A percentile compares a stretch with the other conserved stretches of the same genome.
These are phyloP conservation scores for Carassius carassius DNA, from an alignment of 2,113 vertebrate species.

Conservation along the genomic window DNA sequence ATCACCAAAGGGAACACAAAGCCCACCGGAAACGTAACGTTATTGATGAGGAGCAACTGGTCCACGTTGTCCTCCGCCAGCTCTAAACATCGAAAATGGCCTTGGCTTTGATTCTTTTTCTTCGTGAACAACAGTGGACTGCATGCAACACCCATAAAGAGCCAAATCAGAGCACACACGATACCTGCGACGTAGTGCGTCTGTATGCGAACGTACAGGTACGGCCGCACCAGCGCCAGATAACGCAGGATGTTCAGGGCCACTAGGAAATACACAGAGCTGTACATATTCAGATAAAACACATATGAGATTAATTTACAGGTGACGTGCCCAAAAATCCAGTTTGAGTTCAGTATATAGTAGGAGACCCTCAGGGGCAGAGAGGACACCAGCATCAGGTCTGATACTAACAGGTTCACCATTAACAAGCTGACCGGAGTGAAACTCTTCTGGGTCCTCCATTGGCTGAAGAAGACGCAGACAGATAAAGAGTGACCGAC, in stretches of 20 bases:
- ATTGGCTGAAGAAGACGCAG: constrained; percentile 73
- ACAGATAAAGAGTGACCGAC: constrained; percentile 74
- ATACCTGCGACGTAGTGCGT: constrained; percentile 58
- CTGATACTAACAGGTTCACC: constrained; percentile 77
- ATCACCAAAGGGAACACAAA: constrained; percentile 71
- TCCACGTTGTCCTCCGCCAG: not conserved
- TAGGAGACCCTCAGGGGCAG: constrained; percentile 74
- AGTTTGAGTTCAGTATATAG: constrained; percentile 64
- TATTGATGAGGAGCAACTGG: constrained; percentile 65
- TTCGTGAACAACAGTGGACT: constrained; percentile 52
- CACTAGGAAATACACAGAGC: constrained; percentile 79
- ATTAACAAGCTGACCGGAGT: constrained; percentile 72
- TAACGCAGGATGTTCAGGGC: constrained; percentile 75
- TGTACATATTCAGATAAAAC: constrained; percentile 80
- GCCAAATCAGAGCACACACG: constrained; percentile 68
- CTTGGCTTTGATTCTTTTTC: not conserved
- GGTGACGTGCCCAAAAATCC: constrained; percentile 68
- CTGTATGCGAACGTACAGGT: constrained; percentile 58
- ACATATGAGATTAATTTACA: constrained; percentile 75
- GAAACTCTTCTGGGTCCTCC: constrained; percentile 55
- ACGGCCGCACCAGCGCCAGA: constrained; percentile 69
- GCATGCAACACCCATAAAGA: constrained; percentile 60
- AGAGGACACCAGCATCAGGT: constrained; percentile 75
- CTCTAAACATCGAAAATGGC: constrained; percentile 65
- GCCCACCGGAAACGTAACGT: constrained; percentile 62